Evolutionary conservation across 2,113 vertebrate species (phyloP).

Genomic region (Crotophaga sulcirostris): DNA sequence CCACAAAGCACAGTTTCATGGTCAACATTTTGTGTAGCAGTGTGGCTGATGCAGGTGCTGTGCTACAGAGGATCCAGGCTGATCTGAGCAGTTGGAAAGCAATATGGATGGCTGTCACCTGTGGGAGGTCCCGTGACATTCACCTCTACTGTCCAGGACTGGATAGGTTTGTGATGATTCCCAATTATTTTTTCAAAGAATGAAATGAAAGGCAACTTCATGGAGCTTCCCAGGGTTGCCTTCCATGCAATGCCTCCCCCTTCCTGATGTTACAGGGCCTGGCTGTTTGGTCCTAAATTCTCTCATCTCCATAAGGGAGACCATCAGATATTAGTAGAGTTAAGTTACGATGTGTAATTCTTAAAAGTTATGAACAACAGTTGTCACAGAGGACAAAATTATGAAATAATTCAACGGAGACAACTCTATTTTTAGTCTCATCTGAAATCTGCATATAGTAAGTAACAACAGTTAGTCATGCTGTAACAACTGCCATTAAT

Average conservation of each 20-base stretch:
- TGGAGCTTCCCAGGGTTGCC: neutral
- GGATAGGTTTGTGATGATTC: neutral
- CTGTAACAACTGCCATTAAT: neutral
- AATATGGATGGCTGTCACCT: fast-evolving
- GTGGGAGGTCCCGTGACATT: neutral
- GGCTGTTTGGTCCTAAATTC: neutral
- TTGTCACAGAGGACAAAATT: neutral
- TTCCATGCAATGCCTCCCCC: neutral
- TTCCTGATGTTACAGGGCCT: neutral
- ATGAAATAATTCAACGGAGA: neutral
- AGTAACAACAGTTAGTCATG: neutral
- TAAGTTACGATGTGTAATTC: neutral
- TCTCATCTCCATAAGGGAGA: neutral
- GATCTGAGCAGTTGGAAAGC: neutral
- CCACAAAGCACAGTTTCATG: neutral
- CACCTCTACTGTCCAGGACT: neutral
- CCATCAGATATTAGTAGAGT: neutral
- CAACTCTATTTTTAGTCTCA: neutral
- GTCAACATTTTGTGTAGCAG: neutral
- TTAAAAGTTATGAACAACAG: neutral
- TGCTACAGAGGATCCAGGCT: neutral
- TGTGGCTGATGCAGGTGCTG: neutral
- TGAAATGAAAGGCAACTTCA: neutral
- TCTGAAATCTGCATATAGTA: neutral
- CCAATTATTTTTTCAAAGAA: neutral